These are phyloP conservation scores for Macaria liturata DNA, from an alignment of 2,888 invertebrate genomes.

Conservation along the genomic window DNA sequence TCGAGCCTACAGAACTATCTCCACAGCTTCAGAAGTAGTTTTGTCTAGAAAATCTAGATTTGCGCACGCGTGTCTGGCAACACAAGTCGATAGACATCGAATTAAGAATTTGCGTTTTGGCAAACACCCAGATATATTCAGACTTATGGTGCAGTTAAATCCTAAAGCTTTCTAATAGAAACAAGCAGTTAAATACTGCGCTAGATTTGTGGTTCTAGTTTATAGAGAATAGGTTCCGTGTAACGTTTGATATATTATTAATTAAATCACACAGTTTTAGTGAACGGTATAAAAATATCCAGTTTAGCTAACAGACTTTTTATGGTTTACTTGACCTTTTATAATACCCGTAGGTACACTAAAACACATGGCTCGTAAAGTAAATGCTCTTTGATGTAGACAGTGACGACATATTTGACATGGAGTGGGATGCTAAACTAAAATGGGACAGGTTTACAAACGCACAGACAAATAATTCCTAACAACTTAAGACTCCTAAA, in stretches of 20 bases:
- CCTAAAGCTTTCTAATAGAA: not conserved
- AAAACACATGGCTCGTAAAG: slow-evolving; percentile 9
- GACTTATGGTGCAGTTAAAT: not conserved
- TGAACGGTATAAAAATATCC: not conserved
- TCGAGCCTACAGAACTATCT: too few species aligned
- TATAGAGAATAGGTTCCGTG: not conserved
- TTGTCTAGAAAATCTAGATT: not conserved
- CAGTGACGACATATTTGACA: slow-evolving; percentile 4
- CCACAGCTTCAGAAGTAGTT: too few species aligned
- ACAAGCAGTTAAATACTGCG: not conserved
- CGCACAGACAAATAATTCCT: too few species aligned
- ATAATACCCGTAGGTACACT: not conserved
- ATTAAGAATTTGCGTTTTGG: slow-evolving; percentile 4
- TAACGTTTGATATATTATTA: too few species aligned
- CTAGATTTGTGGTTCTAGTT: not conserved
- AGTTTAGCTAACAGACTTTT: slow-evolving; percentile 7
- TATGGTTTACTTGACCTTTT: slow-evolving; percentile 14
- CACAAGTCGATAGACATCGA: slow-evolving; percentile 1
- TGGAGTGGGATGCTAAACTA: too few species aligned
- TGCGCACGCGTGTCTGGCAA: not conserved
- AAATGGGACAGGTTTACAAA: too few species aligned
- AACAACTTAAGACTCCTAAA: too few species aligned
- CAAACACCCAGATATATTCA: not conserved
- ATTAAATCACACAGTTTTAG: too few species aligned
- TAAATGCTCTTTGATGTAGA: slow-evolving; percentile 5